Evolutionary conservation across 2,797 vertebrate genomes (phyloP), one percentile per base, ranked within the genome.

Genomic region (Urosaurus nigricauda): DNA sequence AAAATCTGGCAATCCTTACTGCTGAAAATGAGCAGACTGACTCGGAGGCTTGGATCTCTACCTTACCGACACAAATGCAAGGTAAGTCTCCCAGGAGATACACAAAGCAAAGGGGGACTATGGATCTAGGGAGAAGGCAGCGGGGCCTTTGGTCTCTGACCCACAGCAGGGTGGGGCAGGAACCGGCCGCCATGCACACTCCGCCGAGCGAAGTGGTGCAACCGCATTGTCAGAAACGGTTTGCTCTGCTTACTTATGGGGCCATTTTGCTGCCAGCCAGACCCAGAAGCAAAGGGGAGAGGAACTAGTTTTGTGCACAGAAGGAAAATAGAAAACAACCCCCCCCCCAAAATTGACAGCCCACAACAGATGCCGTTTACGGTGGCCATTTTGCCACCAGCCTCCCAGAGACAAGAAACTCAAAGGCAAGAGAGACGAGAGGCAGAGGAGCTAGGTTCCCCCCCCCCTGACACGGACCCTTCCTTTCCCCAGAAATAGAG

Each of bases 281-380:
- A 13, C n/a, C 11, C 3, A 35, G 11, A 8, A 2, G 12, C 12
- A 0, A 56, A 0, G 26, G 47, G 17, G 1, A 32, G 26, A 4
- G 2, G 13, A 2, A 37, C 51, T 2, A 29, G 60, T 12, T 14
- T 2, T 43, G 5, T 1, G 5, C 2, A 40, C 7, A 5, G 0
- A 21, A 26, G 29, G 32, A 12, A 51, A 51, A 51, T 8, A 51
- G 47, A 51, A 51, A 51, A 51, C 47, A 51, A 51, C 8, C 47
- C 47, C 47, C 47, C 47, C 43, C 43, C 43, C n/a, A n/a, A 47
- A 47, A 47, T 47, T 5, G 7, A 47, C 47, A 51, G 7, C 7
- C 47, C 47, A 51, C 47, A 51, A 51, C 8, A 51, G 7, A 51
- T 9, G 47, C 47, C 7, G 11, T 51, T 51, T 51, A 9, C 9